phyloP scores from a whole-genome alignment of 1,140 invertebrate genomes.

The Pemphigus obesinymphae region DNA sequence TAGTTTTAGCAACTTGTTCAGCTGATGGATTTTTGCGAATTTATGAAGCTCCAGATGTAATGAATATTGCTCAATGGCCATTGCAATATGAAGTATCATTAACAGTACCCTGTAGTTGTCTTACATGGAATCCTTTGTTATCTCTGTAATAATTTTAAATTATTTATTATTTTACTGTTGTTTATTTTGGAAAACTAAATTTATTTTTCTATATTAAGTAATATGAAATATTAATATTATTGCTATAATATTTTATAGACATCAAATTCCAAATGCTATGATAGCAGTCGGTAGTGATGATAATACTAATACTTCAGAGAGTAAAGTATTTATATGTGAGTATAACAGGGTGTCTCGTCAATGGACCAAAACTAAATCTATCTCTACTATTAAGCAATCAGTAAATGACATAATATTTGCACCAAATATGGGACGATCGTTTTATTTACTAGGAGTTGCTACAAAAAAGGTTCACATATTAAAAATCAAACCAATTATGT shows the following conservation, averaged over 20 bases:
- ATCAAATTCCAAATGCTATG: constrained; percentile 77
- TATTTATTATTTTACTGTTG: no score
- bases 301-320: constrained; percentile 59
- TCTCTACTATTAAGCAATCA: constrained; percentile 74
- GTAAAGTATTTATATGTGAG: constrained; percentile 82
- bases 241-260: no score
- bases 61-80: constrained; percentile 98
- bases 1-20: constrained; percentile 85
- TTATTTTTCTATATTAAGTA: no score
- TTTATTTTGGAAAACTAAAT: no score
- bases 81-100: constrained; percentile 88
- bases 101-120: constrained; percentile 81
- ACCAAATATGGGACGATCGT: constrained; percentile 90
- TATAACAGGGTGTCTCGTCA: constrained; percentile 75
- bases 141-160: constrained; percentile 67
- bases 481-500: constrained; percentile 74
- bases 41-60: constrained; percentile 97
- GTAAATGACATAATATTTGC: constrained; percentile 95
- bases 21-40: constrained; percentile 88
- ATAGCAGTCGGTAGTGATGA: constrained; percentile 89
- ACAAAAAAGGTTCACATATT: constrained; percentile 85
- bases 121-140: constrained; percentile 88
- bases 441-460: constrained; percentile 87
- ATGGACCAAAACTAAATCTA: constrained; percentile 81
- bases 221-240: no score